Conservation (phyloP, 2,113 vertebrate genomes). For the Crypturellus undulatus region DNA sequence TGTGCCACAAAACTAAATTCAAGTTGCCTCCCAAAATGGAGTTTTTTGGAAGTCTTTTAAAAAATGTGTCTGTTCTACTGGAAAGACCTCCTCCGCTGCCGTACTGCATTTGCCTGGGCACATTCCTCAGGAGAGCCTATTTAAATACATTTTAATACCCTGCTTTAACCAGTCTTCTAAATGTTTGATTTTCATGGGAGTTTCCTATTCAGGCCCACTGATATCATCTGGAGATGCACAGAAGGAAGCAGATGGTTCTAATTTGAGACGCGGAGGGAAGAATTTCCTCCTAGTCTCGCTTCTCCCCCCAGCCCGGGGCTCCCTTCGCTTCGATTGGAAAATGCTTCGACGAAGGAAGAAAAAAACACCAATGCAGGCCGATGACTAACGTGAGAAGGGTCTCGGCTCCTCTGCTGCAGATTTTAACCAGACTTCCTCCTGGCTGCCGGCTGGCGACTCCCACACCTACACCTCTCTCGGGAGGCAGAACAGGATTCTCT, state of each 20-base stretch:
- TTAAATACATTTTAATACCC: slow-evolving; percentile 40
- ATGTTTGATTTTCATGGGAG: slow-evolving; percentile 67
- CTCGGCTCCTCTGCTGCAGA: slow-evolving; percentile 30
- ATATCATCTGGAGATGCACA: slow-evolving; percentile 69
- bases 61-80: neutral
- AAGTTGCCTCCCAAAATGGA: neutral
- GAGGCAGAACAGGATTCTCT: slow-evolving; percentile 72
- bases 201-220: slow-evolving; percentile 35
- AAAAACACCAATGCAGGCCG: neutral
- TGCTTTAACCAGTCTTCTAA: slow-evolving; percentile 42
- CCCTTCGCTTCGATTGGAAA: slow-evolving; percentile 9
- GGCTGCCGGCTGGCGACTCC: slow-evolving; percentile 41
- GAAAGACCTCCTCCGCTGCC: slow-evolving; percentile 24
- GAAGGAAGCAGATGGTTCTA: slow-evolving; percentile 61
- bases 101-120: neutral
- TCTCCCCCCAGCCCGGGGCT: neutral
- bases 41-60: neutral
- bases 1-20: neutral
- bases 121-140: neutral
- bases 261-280: slow-evolving; percentile 36
- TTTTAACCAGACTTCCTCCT: slow-evolving; percentile 61
- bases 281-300: slow-evolving; percentile 37
- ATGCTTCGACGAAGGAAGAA: neutral
- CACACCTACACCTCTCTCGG: slow-evolving; percentile 67
- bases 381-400: slow-evolving; percentile 47